Evolutionary conservation across 2,797 vertebrate genomes (phyloP).

Genomic region (Poeciliopsis presidionis): DNA sequence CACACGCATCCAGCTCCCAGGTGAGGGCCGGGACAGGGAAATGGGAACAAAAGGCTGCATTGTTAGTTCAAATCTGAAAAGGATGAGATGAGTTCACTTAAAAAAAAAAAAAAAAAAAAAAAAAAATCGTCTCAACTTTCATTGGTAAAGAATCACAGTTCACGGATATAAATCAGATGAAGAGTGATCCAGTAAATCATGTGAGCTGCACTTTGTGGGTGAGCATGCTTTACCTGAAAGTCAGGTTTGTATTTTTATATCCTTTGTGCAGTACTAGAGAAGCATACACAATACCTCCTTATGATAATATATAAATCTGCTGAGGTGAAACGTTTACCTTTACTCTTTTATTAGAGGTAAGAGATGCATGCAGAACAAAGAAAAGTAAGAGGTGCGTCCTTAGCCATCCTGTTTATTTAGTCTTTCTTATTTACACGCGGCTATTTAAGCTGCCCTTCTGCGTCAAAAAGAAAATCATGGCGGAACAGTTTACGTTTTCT

Average conservation of each 20-base stretch:
- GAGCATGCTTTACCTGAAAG: slow-evolving; percentile 1
- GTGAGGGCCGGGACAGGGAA: slow-evolving; percentile 54
- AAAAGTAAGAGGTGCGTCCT: background rate
- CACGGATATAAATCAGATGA: background rate
- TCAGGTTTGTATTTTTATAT: slow-evolving; percentile 1
- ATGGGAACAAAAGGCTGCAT: slow-evolving; percentile 36
- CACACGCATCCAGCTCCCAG: slow-evolving; percentile 58
- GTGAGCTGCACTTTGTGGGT: background rate
- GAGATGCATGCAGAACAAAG: background rate
- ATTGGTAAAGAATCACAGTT: background rate
- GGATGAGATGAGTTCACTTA: background rate
- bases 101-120: background rate
- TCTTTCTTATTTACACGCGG: background rate
- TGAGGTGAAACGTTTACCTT: background rate
- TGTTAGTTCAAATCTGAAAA: slow-evolving; percentile 27
- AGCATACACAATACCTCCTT: background rate
- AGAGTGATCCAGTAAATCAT: background rate
- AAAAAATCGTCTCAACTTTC: background rate
- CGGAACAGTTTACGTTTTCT: background rate
- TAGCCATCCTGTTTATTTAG: background rate
- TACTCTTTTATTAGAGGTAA: background rate
- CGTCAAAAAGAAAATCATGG: background rate
- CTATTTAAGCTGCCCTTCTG: background rate
- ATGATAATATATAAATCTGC: background rate
- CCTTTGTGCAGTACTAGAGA: background rate